Evolutionary conservation across 2,113 vertebrate genomes (phyloP).

Genomic region (Saguinus imperator): DNA sequence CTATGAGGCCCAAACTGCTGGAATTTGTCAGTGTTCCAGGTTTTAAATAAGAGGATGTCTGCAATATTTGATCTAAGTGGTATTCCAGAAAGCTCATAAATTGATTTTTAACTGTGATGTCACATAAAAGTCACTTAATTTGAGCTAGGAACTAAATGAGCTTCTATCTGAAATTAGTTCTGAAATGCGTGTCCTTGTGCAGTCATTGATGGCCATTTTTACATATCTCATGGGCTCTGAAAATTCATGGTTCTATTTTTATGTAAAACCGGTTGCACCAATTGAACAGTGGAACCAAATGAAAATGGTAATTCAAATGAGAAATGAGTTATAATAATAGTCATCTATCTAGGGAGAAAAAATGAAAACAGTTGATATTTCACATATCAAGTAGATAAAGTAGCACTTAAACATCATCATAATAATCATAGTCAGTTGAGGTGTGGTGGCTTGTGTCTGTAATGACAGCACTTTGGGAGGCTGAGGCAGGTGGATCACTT

Average conservation of each 20-base stretch:
- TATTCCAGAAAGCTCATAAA: conserved; percentile 61
- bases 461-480: too few species aligned
- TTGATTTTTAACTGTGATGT: conserved; percentile 48
- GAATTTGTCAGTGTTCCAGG: conserved; percentile 59
- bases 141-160: conserved; percentile 22
- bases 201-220: neutral
- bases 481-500: too few species aligned
- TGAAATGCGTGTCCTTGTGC: neutral
- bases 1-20: conserved; percentile 24
- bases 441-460: too few species aligned
- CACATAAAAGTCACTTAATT: conserved; percentile 65
- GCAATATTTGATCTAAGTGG: conserved; percentile 46
- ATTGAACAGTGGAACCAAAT: neutral
- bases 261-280: neutral
- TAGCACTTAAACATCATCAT: neutral
- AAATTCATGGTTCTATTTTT: neutral
- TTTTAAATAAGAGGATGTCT: conserved; percentile 57
- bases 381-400: neutral
- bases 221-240: conserved; percentile 15
- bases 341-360: neutral
- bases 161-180: conserved; percentile 23
- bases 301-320: neutral
- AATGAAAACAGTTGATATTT: neutral
- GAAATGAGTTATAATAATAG: conserved; percentile 1
- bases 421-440: neutral